Conservation (phyloP, 2,888 invertebrate species). For the Athripsodes cinereus region DNA sequence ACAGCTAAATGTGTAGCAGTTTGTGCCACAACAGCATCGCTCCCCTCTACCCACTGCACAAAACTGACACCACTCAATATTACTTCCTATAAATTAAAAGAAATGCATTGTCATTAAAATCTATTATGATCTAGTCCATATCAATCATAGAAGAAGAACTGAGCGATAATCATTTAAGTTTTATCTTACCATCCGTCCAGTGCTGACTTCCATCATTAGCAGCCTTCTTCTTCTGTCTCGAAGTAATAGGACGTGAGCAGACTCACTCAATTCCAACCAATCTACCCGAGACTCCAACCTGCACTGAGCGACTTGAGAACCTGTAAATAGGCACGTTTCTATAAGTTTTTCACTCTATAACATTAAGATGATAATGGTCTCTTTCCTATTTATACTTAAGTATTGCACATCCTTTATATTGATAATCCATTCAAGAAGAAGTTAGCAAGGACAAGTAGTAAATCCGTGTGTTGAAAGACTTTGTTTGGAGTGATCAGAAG, state of each 20-base stretch:
- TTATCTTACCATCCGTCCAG: constrained; percentile 46
- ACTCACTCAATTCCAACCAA: constrained; percentile 96
- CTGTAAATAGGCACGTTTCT: constrained; percentile 32
- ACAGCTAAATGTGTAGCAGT: constrained; percentile 83
- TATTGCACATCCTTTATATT: too few relatives aligned
- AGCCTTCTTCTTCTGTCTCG: constrained; percentile 79
- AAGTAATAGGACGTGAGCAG: constrained; percentile 81
- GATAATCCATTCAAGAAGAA: too few relatives aligned
- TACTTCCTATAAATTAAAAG: constrained; percentile 42
- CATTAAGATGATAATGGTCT: too few relatives aligned
- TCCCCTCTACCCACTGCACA: constrained; percentile 84
- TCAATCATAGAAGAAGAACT: neutral
- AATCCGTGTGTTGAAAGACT: too few relatives aligned
- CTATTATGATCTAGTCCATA: neutral
- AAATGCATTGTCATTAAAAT: too few relatives aligned
- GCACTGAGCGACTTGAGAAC: constrained; percentile 68
- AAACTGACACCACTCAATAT: constrained; percentile 67
- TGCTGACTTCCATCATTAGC: constrained; percentile 54
- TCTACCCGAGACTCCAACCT: constrained; percentile 91
- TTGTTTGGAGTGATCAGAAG: too few relatives aligned
- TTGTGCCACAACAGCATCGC: constrained; percentile 97
- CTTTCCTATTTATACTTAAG: too few relatives aligned
- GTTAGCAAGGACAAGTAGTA: too few relatives aligned
- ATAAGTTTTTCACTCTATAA: neutral
- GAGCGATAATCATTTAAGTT: neutral